Percentiles rank a stretch among this genome's conserved stretches.
These are phyloP conservation scores for Oophaga pumilio DNA, from an alignment of 2,113 vertebrate species.

Conservation along the genomic window DNA sequence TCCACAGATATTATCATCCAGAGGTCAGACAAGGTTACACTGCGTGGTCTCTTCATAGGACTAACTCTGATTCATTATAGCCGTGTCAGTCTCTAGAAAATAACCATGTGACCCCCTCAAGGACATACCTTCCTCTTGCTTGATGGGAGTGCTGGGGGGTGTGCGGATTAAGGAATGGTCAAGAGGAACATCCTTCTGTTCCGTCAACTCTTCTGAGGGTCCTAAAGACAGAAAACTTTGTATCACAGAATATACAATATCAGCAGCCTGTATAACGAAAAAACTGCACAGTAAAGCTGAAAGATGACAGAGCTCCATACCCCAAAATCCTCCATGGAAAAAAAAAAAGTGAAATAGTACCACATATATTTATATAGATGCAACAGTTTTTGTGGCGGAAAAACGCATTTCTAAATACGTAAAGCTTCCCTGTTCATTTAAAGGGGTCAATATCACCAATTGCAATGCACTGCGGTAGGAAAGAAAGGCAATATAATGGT, in stretches of 20 bases:
- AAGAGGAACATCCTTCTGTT: conserved; percentile 73
- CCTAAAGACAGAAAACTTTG: conserved; percentile 62
- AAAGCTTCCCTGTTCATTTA: no score
- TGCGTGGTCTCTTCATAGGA: no score
- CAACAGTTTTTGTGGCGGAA: no score
- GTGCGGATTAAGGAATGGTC: conserved; percentile 73
- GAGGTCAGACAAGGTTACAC: no score
- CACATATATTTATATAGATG: neutral
- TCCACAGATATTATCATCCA: no score
- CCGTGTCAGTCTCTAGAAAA: neutral
- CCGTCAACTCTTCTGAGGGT: conserved; percentile 73
- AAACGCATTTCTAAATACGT: no score
- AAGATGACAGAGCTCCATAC: neutral
- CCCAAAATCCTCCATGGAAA: neutral
- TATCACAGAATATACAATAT: neutral
- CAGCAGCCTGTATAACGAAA: neutral
- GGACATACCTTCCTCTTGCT: conserved; percentile 87
- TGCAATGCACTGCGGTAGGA: no score
- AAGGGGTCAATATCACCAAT: no score
- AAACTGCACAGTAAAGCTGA: neutral
- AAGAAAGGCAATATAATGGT: no score
- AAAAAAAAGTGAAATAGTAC: neutral
- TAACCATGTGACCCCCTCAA: neutral
- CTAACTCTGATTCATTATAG: neutral
- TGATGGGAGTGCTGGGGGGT: conserved; percentile 86